These are phyloP conservation scores for Arctocebus calabarensis DNA, from an alignment of 2,797 vertebrate genomes.

Conservation along the genomic window DNA sequence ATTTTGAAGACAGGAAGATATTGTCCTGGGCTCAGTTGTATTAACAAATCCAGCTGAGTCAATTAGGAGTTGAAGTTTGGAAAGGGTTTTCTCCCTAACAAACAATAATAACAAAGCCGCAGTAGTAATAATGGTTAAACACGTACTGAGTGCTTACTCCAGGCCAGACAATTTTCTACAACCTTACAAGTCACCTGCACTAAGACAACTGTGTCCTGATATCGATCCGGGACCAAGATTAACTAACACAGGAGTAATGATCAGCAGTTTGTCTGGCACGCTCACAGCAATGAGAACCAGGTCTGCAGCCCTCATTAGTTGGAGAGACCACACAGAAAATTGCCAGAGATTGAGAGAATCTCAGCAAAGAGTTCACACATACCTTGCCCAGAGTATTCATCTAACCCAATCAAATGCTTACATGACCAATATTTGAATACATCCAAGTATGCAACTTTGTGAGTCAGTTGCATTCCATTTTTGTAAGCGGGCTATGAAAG, in stretches of 20 bases:
- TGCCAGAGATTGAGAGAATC: not conserved
- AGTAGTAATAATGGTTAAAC: not conserved
- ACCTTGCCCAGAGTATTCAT: not conserved
- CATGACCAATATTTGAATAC: not conserved
- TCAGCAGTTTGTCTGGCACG: not conserved
- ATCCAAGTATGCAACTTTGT: not conserved
- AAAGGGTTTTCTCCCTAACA: not conserved
- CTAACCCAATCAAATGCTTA: not conserved
- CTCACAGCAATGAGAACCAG: not conserved
- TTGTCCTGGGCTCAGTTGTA: fast-evolving
- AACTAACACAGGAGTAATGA: not conserved
- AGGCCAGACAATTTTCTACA: not conserved
- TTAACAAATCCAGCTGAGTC: not conserved
- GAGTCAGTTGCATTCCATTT: not conserved
- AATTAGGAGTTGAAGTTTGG: not conserved
- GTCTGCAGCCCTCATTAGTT: not conserved
- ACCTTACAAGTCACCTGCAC: not conserved
- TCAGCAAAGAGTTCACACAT: not conserved
- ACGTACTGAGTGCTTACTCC: not conserved
- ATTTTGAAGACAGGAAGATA: not conserved
- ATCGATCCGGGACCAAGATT: not conserved
- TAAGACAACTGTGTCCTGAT: not conserved
- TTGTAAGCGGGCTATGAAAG: not conserved
- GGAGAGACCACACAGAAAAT: not conserved
- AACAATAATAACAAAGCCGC: not conserved